Conservation (phyloP, 2,888 invertebrate species). For the Hydraecia micacea region DNA sequence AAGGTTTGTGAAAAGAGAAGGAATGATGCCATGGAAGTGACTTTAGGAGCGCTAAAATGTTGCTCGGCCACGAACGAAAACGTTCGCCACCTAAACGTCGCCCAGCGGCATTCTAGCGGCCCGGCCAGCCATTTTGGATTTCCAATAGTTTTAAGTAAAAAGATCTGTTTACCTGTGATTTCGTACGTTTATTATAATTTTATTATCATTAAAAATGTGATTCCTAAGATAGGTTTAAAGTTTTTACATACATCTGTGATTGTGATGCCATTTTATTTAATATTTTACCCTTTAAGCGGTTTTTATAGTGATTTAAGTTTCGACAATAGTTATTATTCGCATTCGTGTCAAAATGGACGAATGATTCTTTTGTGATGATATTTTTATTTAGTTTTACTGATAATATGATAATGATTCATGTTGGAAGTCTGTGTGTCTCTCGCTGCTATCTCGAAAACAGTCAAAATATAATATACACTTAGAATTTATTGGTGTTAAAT, state of each 20-base stretch:
- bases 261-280: slow-evolving; percentile 82
- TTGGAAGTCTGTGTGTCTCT: slow-evolving; percentile 49
- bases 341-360: slow-evolving; percentile 41
- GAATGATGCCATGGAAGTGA: slow-evolving; percentile 38
- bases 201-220: slow-evolving; percentile 81
- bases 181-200: slow-evolving; percentile 79
- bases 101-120: slow-evolving; percentile 50
- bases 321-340: slow-evolving; percentile 71
- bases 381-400: slow-evolving; percentile 68
- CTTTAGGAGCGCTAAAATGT: slow-evolving; percentile 63
- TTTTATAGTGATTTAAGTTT: slow-evolving; percentile 77
- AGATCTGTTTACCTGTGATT: slow-evolving; percentile 87
- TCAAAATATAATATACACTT: not conserved
- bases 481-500: slow-evolving; percentile 24
- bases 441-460: not conserved
- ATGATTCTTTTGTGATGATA: slow-evolving; percentile 70
- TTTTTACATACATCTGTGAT: slow-evolving; percentile 86
- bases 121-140: slow-evolving; percentile 70
- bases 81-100: slow-evolving; percentile 57
- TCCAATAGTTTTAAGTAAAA: slow-evolving; percentile 83
- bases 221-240: slow-evolving; percentile 80
- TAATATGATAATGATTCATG: slow-evolving; percentile 59
- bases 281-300: slow-evolving; percentile 79
- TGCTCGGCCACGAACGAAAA: slow-evolving; percentile 36
- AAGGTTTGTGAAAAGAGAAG: slow-evolving; percentile 31